Evolutionary conservation across 2,797 vertebrate genomes (phyloP).

Genomic region (Thamnophis elegans): DNA sequence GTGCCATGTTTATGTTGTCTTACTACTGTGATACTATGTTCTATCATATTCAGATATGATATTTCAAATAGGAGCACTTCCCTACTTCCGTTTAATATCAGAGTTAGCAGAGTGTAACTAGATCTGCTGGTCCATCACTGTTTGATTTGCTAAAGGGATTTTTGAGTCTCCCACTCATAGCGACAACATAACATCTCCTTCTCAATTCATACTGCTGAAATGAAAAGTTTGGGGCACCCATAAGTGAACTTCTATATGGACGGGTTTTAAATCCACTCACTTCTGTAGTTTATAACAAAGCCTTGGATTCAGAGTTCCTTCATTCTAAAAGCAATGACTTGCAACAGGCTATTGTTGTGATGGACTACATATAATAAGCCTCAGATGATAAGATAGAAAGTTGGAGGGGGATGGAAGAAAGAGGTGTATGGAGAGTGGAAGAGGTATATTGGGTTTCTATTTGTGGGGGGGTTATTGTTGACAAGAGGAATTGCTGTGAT

Average conservation of each 20-base stretch:
- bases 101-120: background rate
- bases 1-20: background rate
- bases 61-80: background rate
- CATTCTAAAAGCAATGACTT: background rate
- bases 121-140: background rate
- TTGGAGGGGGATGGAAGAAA: too few species aligned
- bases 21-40: background rate
- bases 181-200: background rate
- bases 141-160: background rate
- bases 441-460: too few species aligned
- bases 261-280: background rate
- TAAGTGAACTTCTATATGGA: background rate
- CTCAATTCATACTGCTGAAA: background rate
- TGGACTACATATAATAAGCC: background rate
- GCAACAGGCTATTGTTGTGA: background rate
- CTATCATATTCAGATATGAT: background rate
- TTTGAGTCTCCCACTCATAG: background rate
- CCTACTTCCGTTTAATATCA: background rate
- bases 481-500: too few species aligned
- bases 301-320: background rate
- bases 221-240: background rate
- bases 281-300: background rate
- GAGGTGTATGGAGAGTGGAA: too few species aligned
- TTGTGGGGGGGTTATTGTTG: too few species aligned
- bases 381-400: too few species aligned